Conservation (phyloP, 64 coral and sea anemone genomes). For the Montipora capricornis region DNA sequence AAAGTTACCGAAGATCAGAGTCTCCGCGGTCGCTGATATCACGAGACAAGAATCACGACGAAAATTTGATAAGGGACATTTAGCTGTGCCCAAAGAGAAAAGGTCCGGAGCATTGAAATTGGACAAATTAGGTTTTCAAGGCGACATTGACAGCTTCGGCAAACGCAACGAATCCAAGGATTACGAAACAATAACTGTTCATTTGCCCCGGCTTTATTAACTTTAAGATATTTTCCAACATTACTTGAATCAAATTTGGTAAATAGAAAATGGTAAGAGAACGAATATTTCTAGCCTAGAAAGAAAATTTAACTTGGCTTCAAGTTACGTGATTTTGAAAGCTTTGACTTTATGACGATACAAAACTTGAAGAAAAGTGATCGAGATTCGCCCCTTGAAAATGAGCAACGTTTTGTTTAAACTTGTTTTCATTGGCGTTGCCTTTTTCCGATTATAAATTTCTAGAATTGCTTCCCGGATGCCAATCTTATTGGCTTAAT, state of each 20-base stretch:
- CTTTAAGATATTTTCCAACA: background rate
- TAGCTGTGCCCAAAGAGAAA: constrained; percentile 29
- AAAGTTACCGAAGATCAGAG: constrained; percentile 31
- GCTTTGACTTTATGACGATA: too few relatives aligned
- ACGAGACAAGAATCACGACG: background rate
- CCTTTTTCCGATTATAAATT: background rate
- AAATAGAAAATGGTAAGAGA: background rate
- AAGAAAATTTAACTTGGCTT: too few relatives aligned
- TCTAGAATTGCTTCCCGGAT: background rate
- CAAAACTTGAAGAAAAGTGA: background rate
- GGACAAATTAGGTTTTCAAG: background rate
- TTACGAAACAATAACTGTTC: constrained; percentile 7
- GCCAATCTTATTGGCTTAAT: background rate
- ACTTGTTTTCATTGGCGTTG: background rate
- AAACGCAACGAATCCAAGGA: background rate
- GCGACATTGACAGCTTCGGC: background rate
- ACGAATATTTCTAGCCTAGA: too few relatives aligned
- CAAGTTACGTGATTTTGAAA: too few relatives aligned
- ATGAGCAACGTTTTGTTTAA: background rate
- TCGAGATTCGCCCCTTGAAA: background rate
- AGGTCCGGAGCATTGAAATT: background rate
- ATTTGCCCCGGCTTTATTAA: background rate
- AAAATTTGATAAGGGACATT: constrained; percentile 6
- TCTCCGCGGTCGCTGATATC: constrained; percentile 10
- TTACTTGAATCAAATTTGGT: background rate